Percentiles rank a stretch among this genome's conserved stretches.
Conservation (phyloP, 2,113 vertebrate genomes). For the Shinisaurus crocodilurus region DNA sequence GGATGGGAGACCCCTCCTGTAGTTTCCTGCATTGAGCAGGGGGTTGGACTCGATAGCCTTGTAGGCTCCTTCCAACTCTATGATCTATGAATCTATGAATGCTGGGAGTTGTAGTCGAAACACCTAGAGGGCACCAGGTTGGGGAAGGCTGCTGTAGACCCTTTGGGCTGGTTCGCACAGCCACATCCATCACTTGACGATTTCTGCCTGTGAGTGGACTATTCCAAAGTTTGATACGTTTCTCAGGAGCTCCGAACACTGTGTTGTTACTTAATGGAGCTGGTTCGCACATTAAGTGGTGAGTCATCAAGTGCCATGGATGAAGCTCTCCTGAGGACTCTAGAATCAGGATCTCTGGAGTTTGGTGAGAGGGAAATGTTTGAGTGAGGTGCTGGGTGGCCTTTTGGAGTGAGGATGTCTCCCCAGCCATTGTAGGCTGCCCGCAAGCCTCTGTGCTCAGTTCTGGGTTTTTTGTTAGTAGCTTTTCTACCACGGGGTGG, state of each 20-base stretch:
- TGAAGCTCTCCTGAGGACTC: not conserved
- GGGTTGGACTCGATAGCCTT: no score
- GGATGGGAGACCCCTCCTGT: no score
- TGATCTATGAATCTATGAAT: no score
- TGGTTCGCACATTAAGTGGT: not conserved
- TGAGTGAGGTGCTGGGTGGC: no score
- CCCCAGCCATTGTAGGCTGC: not conserved
- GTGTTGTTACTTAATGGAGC: not conserved
- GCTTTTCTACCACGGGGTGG: fast-evolving
- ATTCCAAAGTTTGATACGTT: no score
- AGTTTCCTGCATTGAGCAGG: no score
- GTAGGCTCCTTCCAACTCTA: no score
- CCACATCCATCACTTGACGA: not conserved
- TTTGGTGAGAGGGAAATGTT: not conserved
- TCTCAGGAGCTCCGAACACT: not conserved
- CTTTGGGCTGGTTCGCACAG: no score
- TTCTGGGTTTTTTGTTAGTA: not conserved
- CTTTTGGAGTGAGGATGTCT: not conserved
- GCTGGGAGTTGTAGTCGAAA: no score
- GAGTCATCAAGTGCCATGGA: not conserved
- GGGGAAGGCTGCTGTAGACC: no score
- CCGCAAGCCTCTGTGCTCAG: not conserved
- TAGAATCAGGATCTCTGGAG: not conserved
- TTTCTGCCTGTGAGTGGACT: no score
- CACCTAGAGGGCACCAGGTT: no score